Evolutionary conservation across 1,140 invertebrate genomes (phyloP).

Genomic region (Harlomillsia oculata): DNA sequence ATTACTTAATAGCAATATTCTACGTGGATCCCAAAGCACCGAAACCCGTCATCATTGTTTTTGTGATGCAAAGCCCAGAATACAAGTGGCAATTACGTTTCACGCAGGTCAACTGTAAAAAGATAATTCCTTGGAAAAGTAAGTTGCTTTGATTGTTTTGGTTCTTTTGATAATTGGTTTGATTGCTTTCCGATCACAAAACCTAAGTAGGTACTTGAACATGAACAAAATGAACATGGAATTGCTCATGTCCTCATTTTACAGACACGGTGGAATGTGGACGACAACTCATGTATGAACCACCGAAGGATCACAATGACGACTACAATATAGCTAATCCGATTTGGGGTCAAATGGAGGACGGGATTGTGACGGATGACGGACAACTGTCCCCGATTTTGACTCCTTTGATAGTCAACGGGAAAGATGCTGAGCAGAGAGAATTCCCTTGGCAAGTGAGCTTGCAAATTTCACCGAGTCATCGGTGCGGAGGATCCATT

Average conservation of each 20-base stretch:
- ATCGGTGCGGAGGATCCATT: constrained; percentile 52
- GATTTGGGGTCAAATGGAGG: neutral
- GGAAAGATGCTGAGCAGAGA: constrained; percentile 37
- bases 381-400: too few species aligned
- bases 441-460: constrained; percentile 43
- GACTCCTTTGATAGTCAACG: constrained; percentile 38
- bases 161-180: too few species aligned
- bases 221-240: too few species aligned
- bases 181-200: too few species aligned
- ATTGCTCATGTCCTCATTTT: too few species aligned
- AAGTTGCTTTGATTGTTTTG: too few species aligned
- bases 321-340: neutral
- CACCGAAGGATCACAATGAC: neutral
- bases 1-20: constrained; percentile 37
- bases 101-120: constrained; percentile 38
- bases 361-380: neutral
- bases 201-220: too few species aligned
- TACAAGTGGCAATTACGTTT: constrained; percentile 39
- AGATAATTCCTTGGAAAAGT: constrained; percentile 32
- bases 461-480: constrained; percentile 39
- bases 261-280: constrained; percentile 12
- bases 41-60: constrained; percentile 38
- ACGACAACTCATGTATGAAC: constrained; percentile 19
- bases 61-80: constrained; percentile 39
- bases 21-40: constrained; percentile 38